Base-by-base conservation (phyloP, 1,140 invertebrate genomes). In the Thaumatotibia leucotreta region DNA sequence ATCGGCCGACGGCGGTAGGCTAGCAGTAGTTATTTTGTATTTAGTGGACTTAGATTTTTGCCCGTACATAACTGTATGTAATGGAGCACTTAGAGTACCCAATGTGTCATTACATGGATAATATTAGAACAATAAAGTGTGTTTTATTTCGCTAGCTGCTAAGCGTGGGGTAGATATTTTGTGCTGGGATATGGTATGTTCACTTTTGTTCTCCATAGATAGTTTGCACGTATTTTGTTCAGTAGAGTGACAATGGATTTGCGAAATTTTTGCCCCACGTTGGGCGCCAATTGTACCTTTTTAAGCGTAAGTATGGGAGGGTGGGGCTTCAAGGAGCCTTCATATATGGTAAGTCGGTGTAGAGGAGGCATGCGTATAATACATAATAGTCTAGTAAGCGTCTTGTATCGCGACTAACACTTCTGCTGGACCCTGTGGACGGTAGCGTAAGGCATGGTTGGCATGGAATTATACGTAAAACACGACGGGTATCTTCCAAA, bases 101-200 rank as follows among this genome's bases (percentile, higher is more conserved):
- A 64, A 83, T 87, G 84, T 88, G 82, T 87, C 83, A 90, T 89
- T 88, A 90, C 86, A 90, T 88, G 75, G 77, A 83, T 86, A 89
- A 82, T 83, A 85, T 85, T 88, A 90, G 86, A 86, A 86, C 73
- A 80, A 76, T 74, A 76, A 74, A 80, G 81, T 87, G 84, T 90
- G 88, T 88, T 88, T 90, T 88, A 90, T 90, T 90, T 90, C 81
- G 76, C 75, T 63, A 75, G 74, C 67, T 70, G 64, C 49, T 62
- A 66, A 65, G 71, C 66, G 73, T 70, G 76, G 78, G 77, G 69
- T 75, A 72, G 76, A 73, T 67, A 67, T 70, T 75, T 75, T 74
- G 71, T 72, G 78, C 74, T 78, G 83, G 84, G 84, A 76, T 81
- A 65, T 77, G 75, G 77, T 82, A 74, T 76, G 65, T 72, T 75